Conservation (phyloP, 1,140 invertebrate species). For the Neodiprion pinetum region DNA sequence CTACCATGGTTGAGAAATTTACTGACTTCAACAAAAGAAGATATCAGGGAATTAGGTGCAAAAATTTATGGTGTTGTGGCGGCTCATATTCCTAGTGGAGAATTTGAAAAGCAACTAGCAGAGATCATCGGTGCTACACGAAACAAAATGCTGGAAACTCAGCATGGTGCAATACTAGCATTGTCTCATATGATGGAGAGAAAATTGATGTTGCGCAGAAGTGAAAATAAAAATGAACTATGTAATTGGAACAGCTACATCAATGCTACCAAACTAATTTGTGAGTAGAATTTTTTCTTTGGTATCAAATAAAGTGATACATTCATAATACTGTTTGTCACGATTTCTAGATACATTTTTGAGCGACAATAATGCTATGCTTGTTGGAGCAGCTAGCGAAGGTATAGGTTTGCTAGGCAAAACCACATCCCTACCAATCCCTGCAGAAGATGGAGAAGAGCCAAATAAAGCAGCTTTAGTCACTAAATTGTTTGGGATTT, state of each 20-base stretch:
- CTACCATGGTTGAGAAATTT: slow-evolving; percentile 71
- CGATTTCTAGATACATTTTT: slow-evolving; percentile 66
- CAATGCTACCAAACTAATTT: slow-evolving; percentile 63
- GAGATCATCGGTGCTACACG: slow-evolving; percentile 63
- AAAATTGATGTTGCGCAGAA: slow-evolving; percentile 63
- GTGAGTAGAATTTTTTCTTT: slow-evolving; percentile 53
- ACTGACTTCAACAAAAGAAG: slow-evolving; percentile 75
- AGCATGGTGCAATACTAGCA: slow-evolving; percentile 76
- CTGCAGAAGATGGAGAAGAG: slow-evolving; percentile 59
- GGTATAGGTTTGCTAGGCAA: slow-evolving; percentile 75
- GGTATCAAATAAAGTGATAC: slow-evolving; percentile 6
- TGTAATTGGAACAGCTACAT: slow-evolving; percentile 64
- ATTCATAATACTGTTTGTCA: slow-evolving; percentile 21
- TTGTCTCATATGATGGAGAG: slow-evolving; percentile 74
- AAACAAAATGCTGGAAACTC: slow-evolving; percentile 71
- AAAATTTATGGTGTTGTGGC: slow-evolving; percentile 74
- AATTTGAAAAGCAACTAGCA: slow-evolving; percentile 65
- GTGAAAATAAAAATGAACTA: slow-evolving; percentile 40
- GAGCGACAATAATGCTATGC: slow-evolving; percentile 63
- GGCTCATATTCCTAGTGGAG: slow-evolving; percentile 59
- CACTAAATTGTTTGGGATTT: slow-evolving; percentile 67
- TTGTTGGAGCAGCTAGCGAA: slow-evolving; percentile 69
- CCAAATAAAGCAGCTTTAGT: slow-evolving; percentile 68
- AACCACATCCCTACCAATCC: slow-evolving; percentile 69
- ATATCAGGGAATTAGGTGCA: slow-evolving; percentile 74